These are phyloP conservation scores for Catagonus wagneri DNA, from an alignment of 2,113 vertebrate species.

Conservation along the genomic window DNA sequence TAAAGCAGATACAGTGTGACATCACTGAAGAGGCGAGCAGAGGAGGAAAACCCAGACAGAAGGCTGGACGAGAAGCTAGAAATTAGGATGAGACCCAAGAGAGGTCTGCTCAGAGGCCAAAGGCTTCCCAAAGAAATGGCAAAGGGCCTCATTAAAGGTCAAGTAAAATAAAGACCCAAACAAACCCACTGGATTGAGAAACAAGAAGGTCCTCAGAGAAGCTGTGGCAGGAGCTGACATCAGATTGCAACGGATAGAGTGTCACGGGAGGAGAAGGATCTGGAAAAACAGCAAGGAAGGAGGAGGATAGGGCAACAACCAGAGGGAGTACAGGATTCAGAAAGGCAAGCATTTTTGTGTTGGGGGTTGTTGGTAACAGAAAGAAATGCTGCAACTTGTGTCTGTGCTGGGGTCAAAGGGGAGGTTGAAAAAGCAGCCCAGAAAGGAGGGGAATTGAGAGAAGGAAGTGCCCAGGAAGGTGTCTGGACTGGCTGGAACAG, in stretches of 20 bases:
- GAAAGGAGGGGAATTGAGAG: background rate
- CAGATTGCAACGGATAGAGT: background rate
- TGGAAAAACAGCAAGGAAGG: background rate
- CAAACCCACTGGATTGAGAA: background rate
- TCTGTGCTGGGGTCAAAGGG: background rate
- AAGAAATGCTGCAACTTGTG: background rate
- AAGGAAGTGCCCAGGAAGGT: background rate
- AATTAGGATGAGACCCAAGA: background rate
- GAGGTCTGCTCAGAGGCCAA: too few species aligned
- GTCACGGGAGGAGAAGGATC: background rate
- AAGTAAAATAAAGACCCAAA: background rate
- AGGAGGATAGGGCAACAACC: background rate
- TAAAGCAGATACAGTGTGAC: background rate
- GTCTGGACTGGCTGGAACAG: too few species aligned
- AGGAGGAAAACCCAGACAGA: background rate
- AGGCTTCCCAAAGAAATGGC: background rate
- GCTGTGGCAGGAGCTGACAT: background rate
- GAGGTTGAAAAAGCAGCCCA: background rate
- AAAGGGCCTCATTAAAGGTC: too few species aligned
- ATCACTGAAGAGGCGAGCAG: background rate
- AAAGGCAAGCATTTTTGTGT: background rate
- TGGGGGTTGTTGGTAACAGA: background rate
- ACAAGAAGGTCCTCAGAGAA: background rate
- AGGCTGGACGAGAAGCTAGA: background rate
- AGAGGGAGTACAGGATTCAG: background rate